Evolutionary conservation across 2,888 invertebrate genomes (phyloP).

Genomic region (Scaeva pyrastri): DNA sequence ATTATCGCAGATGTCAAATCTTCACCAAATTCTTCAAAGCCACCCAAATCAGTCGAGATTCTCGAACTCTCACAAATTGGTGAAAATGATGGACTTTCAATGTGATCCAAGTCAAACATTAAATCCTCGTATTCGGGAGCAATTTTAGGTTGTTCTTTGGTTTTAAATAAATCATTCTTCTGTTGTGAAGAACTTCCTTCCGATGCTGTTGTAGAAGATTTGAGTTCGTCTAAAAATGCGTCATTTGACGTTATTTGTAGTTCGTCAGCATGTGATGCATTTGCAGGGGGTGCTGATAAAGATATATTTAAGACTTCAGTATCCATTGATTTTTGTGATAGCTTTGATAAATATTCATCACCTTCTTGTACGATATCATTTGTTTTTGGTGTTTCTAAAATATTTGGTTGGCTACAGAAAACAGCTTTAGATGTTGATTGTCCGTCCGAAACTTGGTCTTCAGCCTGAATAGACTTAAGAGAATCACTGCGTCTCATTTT

Average conservation of each 20-base stretch:
- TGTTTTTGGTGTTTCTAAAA: neutral
- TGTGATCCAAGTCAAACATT: slow-evolving; percentile 10
- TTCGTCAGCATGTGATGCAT: neutral
- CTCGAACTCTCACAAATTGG: neutral
- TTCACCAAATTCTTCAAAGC: slow-evolving; percentile 12
- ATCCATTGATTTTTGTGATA: no score
- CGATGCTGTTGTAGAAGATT: neutral
- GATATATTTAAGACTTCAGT: slow-evolving; percentile 8
- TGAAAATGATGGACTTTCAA: slow-evolving; percentile 7
- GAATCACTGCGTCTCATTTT: neutral
- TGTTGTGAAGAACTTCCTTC: neutral
- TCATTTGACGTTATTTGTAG: neutral
- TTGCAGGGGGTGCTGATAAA: neutral
- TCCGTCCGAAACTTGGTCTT: neutral
- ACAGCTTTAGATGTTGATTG: neutral
- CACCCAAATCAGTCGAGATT: slow-evolving; percentile 15
- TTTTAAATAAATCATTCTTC: neutral
- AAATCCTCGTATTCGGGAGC: slow-evolving; percentile 76
- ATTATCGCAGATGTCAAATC: slow-evolving; percentile 1
- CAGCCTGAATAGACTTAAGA: neutral
- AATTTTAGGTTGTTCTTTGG: slow-evolving; percentile 46
- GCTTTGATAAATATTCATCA: neutral
- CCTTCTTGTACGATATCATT: neutral
- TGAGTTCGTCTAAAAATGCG: neutral
- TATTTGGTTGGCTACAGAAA: neutral